Base-by-base conservation (phyloP, 2,113 vertebrate genomes). In the Psilopsiagon aymara region DNA sequence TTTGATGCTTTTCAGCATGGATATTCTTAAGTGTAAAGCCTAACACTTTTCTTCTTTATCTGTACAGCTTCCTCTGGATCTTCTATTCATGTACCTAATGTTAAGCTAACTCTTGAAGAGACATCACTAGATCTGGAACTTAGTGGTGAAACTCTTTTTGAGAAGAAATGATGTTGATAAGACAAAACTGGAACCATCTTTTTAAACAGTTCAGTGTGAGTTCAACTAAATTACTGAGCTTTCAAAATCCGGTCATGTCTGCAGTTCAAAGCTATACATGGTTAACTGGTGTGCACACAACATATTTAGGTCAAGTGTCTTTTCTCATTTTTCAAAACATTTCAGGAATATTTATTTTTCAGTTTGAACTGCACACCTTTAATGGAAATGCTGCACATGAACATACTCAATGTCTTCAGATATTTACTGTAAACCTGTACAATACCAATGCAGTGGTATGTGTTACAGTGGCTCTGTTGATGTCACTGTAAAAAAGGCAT, bases 131-230 rank as follows among this genome's bases (percentile, higher is more conserved):
- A 78, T 49, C 33, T 39, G 43, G 64, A 75, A 55, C 46, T 75
- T n/a, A 25, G 49, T 64, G 74, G 74, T 89, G 60, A 97, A 96
- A 71, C 27, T 86, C 57, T 23, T 82, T 73, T 90, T 57, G 83
- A 97, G 76, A 97, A 98, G 86, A 97, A 98, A 82, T 97, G 75
- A 97, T 96, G 86, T 68, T 92, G 53, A 76, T 60, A 63, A 90
- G 27, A 67, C 17, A 91, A 93, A 97, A 92, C 70, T 94, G 78
- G 91, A 97, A 93, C 35, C 46, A 69, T 47, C 87, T 51, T 86
- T 67, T 39, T 78, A 60, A 95, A 95, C 23, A 12, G 27, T 55
- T 70, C 39, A 57, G 15, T 81, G 53, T 89, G 71, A 28, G 41
- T 92, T 94, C 64, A 87, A n/a, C 68, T 94, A 96, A 96, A 63